Conservation (phyloP, 2,888 invertebrate species). For the Schizaphis graminum region DNA sequence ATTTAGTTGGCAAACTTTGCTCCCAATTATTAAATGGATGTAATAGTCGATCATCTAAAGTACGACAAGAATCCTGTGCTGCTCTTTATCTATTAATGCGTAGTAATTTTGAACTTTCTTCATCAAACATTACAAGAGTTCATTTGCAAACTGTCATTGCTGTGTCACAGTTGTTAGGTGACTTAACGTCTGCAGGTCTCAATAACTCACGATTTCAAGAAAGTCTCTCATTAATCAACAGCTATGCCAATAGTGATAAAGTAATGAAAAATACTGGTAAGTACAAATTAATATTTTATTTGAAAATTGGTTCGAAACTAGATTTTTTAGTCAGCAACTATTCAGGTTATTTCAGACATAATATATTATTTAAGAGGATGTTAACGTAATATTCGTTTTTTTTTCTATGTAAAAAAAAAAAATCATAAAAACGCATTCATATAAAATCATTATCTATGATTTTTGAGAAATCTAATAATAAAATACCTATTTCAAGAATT, state of each 20-base stretch:
- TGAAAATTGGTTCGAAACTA: neutral
- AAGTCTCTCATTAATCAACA: slow-evolving; percentile 91
- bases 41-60: slow-evolving; percentile 85
- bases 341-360: neutral
- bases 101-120: slow-evolving; percentile 91
- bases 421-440: neutral
- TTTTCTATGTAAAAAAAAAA: neutral
- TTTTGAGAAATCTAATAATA: neutral
- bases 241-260: slow-evolving; percentile 92
- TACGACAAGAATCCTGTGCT: slow-evolving; percentile 92
- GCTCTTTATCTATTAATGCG: slow-evolving; percentile 93
- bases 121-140: slow-evolving; percentile 55
- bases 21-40: slow-evolving; percentile 86
- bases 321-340: neutral
- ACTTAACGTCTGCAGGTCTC: slow-evolving; percentile 80
- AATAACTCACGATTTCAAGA: slow-evolving; percentile 96
- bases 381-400: neutral
- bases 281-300: slow-evolving; percentile 66
- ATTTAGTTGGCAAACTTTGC: slow-evolving; percentile 85
- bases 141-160: slow-evolving; percentile 83
- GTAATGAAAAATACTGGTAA: slow-evolving; percentile 92
- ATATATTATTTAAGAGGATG: neutral
- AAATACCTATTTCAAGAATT: neutral
- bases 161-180: slow-evolving; percentile 93
- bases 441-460: neutral